Evolutionary conservation across 2,888 invertebrate genomes (phyloP), one percentile per base, ranked within the genome.

Genomic region (Phlogophora meticulosa): DNA sequence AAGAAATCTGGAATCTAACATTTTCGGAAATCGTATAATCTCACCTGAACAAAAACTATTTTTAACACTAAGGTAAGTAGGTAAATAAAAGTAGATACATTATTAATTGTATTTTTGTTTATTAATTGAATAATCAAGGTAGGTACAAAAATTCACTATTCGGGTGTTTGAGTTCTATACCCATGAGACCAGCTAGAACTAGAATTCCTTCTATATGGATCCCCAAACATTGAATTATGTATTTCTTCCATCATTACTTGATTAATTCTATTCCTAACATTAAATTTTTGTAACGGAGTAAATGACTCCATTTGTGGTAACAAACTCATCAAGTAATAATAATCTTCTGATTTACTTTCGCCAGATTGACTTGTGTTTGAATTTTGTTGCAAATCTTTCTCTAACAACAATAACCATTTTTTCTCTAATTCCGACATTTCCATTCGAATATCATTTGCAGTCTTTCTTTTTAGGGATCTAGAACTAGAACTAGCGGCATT

Each of bases 171-270:
- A 53, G 68, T 69, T 53, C 43, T 55, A 65, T 70, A 65, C 59
- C 59, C 60, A 49, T 55, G 48, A 46, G 57, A 46, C 51, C 49
- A 59, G 49, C 48, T 46, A 58, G 36, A 32, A 43, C 56, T 56
- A 53, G 57, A 64, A 51, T 46, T 48, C 51, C 49, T 20, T 49
- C 45, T 46, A 55, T 52, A 46, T 45, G 60, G 43, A 56, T 62
- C 59, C 49, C 49, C 59, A 45, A 53, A 45, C 43, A 52, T 61
- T 38, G 53, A 40, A 48, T 48, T 48, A 48, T 36, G 42, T 49
- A 66, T 56, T 57, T 73, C 66, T 51, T 74, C 70, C 60, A 71
- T 66, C 59, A 74, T 49, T 46, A 71, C 55, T 66, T 73, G 64
- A 61, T 66, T 70, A 45, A 70, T 70, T 74, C 56, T 74, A 63